Percentiles rank a stretch among this genome's conserved stretches.
Conservation (phyloP, 2,113 vertebrate genomes). For the Odocoileus hemionus region DNA sequence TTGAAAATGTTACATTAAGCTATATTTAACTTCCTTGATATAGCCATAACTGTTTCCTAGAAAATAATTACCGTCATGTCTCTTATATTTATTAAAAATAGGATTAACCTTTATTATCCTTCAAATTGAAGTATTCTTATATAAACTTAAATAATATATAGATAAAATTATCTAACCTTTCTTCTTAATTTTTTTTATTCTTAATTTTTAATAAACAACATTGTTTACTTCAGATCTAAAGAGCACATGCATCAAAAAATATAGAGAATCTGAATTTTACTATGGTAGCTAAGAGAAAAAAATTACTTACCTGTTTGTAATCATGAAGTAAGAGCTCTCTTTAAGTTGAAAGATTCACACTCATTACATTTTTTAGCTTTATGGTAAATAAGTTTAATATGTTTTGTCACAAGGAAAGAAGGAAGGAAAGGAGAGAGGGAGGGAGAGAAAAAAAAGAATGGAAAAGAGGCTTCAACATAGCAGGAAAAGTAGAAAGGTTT, state of each 20-base stretch:
- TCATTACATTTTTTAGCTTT: constrained; percentile 69
- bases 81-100: background rate
- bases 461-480: background rate
- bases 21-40: background rate
- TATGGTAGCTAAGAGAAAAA: constrained; percentile 41
- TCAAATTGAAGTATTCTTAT: background rate
- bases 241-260: constrained; percentile 1
- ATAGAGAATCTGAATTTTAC: constrained; percentile 9
- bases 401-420: constrained; percentile 65
- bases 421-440: constrained; percentile 27
- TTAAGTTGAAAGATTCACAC: constrained; percentile 62
- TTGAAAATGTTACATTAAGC: background rate
- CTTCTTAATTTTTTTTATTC: background rate
- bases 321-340: constrained; percentile 71
- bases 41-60: background rate
- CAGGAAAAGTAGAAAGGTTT: constrained; percentile 37
- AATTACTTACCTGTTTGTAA: constrained; percentile 65
- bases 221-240: background rate
- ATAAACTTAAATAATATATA: background rate
- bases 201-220: background rate
- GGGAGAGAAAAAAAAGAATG: background rate
- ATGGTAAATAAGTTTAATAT: constrained; percentile 64
- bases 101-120: background rate
- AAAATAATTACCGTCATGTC: background rate
- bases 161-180: background rate